Base-by-base conservation (phyloP, 2,888 invertebrate species). In the Drosophila austrosaltans region DNA sequence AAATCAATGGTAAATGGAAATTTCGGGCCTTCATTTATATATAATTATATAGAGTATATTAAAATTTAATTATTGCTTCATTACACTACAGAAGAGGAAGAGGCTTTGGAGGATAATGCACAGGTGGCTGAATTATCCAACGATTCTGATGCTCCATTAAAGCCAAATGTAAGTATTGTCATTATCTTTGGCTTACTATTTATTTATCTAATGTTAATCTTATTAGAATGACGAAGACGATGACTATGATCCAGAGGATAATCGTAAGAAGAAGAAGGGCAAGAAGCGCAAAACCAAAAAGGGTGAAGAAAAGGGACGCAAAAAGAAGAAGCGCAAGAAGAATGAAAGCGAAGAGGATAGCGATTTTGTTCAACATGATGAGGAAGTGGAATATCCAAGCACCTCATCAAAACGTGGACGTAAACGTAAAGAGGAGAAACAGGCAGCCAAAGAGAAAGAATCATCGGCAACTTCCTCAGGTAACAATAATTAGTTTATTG, bases 261-360 rank as follows among this genome's bases (percentile, higher is more conserved):
- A 96, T 93, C 94, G 94, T 61, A 95, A 96, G 85, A 97, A 96
- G 92, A 97, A 97, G 93, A 98, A 98, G 91, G 98, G 98, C 89
- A 98, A 97, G 28, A 98, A 98, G 92, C 98, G 98, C 91, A 94
- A 98, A 90, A 98, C 98, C 93, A 96, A 96, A 63, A 96, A 97
- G 86, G 98, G 98, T 91, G 97, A 97, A 92, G 98, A 97, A 90
- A 97, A 97, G 79, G 97, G 97, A 92, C 97, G 97, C 93, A 97
- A 97, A 93, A 98, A 98, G 95, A 98, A 97, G 94, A 97, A 97
- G 94, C 96, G 97, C 92, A 96, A 95, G 93, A 97, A 97, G 94
- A 97, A 97, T 93, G 97, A 97, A 81, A 97, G 97, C 92, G 97
- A 97, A 91, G 96, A 97, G 95, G 97, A 97, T 78, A 97, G 96